phyloP scores from a whole-genome alignment of 2,888 invertebrate species.

The Agonopterix arenella region DNA sequence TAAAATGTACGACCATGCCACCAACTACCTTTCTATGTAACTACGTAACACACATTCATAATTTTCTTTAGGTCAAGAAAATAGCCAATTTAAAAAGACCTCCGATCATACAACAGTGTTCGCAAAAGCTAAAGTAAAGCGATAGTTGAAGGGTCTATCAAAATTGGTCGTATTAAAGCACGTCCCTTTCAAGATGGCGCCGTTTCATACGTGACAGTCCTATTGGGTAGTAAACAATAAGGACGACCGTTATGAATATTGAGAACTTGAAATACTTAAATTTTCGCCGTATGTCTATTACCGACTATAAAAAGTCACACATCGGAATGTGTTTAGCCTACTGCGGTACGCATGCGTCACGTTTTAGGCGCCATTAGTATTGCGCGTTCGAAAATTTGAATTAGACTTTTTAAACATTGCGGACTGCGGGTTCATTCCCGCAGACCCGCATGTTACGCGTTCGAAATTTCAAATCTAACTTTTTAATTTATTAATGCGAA shows the following conservation, averaged over 20 bases:
- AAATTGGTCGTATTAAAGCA: slow-evolving; percentile 50
- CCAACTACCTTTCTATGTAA: slow-evolving; percentile 44
- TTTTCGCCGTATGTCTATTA: slow-evolving; percentile 44
- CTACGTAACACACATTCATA: slow-evolving; percentile 49
- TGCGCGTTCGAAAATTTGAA: too few relatives aligned
- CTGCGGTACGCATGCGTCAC: background rate
- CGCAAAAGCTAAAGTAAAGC: slow-evolving; percentile 17
- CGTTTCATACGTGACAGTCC: slow-evolving; percentile 59
- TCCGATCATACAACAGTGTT: slow-evolving; percentile 22
- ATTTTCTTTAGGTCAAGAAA: slow-evolving; percentile 67
- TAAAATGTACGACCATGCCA: slow-evolving; percentile 37
- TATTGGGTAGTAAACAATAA: slow-evolving; percentile 63
- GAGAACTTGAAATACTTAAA: slow-evolving; percentile 51
- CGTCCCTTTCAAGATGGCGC: slow-evolving; percentile 68
- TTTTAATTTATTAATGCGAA: too few relatives aligned
- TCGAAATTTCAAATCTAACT: background rate
- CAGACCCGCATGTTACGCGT: background rate
- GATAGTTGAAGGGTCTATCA: slow-evolving; percentile 34
- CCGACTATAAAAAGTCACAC: slow-evolving; percentile 9
- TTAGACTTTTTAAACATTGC: too few relatives aligned
- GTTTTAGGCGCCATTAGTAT: background rate
- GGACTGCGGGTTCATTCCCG: too few relatives aligned
- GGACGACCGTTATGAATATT: slow-evolving; percentile 65
- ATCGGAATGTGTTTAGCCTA: slow-evolving; percentile 4
- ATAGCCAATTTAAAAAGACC: slow-evolving; percentile 42